Conservation (phyloP, 2,888 invertebrate species). For the Agonopterix heracliana region DNA sequence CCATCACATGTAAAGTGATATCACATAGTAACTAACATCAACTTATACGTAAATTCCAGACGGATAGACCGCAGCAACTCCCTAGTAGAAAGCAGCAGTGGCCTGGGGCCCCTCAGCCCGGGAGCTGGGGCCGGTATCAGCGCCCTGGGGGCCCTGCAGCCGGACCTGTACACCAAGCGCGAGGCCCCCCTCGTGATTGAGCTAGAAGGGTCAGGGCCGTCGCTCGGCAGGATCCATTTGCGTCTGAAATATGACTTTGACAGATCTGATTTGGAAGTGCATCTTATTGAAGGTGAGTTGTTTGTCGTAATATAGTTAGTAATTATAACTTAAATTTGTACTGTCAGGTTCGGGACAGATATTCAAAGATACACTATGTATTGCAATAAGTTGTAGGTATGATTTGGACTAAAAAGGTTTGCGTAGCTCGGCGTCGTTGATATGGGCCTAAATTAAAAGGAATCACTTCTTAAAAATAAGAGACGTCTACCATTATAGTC, state of each 20-base stretch:
- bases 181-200: conserved; percentile 87
- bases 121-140: conserved; percentile 58
- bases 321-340: background rate
- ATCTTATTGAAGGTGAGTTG: conserved; percentile 88
- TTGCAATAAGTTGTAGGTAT: too few species aligned
- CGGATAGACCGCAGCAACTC: conserved; percentile 74
- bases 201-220: conserved; percentile 78
- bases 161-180: conserved; percentile 88
- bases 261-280: conserved; percentile 92
- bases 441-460: too few species aligned
- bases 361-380: too few species aligned
- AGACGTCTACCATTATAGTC: too few species aligned
- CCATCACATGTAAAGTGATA: too few species aligned
- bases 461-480: too few species aligned
- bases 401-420: too few species aligned
- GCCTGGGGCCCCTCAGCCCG: conserved; percentile 58
- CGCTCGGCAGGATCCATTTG: conserved; percentile 88
- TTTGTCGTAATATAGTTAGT: background rate
- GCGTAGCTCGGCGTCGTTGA: too few species aligned
- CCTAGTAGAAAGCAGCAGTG: conserved; percentile 65
- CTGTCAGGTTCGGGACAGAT: too few species aligned
- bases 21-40: too few species aligned
- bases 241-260: conserved; percentile 93
- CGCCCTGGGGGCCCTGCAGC: conserved; percentile 87
- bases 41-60: conserved; percentile 25